Base-by-base conservation (phyloP, 2,888 invertebrate genomes). In the Drosophila paramelanica region DNA sequence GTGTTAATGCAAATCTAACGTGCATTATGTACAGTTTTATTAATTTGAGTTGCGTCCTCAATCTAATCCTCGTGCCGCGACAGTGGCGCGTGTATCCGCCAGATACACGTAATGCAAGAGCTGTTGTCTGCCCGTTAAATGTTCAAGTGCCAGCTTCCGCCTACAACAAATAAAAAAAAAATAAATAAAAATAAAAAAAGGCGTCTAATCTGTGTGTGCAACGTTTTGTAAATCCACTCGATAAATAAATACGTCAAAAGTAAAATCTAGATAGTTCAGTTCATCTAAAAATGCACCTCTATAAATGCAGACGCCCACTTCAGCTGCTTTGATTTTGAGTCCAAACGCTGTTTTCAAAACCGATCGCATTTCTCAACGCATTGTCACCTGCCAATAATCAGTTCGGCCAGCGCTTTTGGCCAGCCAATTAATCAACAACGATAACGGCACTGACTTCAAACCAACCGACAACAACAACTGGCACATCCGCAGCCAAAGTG, bases 81-180 rank as follows among this genome's bases (percentile, higher is more conserved):
- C 38, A n/a, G 38, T 56, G 60, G 65, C 59, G 59, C 70, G 62
- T 51, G 49, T 68, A 56, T 69, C 74, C 68, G 23, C 14, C 27
- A 62, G 53, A 78, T 61, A 73, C 68, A 73, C 75, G 75, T 74
- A 64, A 60, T 46, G 36, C 39, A 67, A 67, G 45, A 52, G 17
- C 52, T 57, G 50, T 43, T 42, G 57, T 49, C 58, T 56, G 42
- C 41, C 51, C 45, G 58, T 51, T 53, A 61, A 66, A 65, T 50
- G 59, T 72, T 73, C 78, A 79, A 84, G 84, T 78, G 74, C 76
- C 73, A 53, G 84, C 84, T 84, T 84, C 84, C 84, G 84, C 75
- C 56, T 49, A 71, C 70, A 47, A 47, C 56, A 60, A 13, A 55
- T 17, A 45, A 36, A 14, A 45, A 45, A 39, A 43, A 25, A 43